Conservation (phyloP, 2,113 vertebrate species). For the Catharus fuscescens region DNA sequence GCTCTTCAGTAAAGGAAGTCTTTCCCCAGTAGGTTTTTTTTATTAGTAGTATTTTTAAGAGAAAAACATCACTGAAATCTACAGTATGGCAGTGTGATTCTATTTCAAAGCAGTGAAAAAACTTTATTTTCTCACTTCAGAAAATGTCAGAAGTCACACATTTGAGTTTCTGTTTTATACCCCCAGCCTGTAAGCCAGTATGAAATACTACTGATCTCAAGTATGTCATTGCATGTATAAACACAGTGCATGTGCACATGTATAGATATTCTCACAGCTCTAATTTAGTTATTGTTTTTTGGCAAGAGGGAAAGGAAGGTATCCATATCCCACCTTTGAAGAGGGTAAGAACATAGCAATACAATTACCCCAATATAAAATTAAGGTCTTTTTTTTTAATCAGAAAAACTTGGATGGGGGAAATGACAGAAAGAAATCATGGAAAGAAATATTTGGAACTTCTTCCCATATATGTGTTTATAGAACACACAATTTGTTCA, state of each 20-base stretch:
- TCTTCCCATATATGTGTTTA: neutral
- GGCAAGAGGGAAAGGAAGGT: neutral
- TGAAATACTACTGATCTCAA: neutral
- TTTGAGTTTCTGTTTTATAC: neutral
- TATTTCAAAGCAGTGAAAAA: neutral
- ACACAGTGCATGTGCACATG: accelerated
- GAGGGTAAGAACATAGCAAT: neutral
- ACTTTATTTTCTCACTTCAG: neutral
- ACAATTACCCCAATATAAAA: neutral
- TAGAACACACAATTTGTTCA: neutral
- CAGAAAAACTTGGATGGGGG: neutral
- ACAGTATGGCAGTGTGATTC: neutral
- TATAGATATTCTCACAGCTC: neutral
- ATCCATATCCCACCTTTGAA: neutral
- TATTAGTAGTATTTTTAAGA: neutral
- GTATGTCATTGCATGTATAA: neutral
- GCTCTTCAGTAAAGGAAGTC: conserved; percentile 55
- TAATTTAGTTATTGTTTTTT: neutral
- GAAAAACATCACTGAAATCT: conserved; percentile 36
- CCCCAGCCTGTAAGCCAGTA: neutral
- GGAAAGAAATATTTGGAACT: neutral
- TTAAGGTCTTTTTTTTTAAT: neutral
- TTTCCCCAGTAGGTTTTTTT: conserved; percentile 11
- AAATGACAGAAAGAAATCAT: neutral
- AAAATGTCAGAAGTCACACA: neutral